Base-by-base conservation (phyloP, 1,140 invertebrate genomes). In the Colletes gigas region DNA sequence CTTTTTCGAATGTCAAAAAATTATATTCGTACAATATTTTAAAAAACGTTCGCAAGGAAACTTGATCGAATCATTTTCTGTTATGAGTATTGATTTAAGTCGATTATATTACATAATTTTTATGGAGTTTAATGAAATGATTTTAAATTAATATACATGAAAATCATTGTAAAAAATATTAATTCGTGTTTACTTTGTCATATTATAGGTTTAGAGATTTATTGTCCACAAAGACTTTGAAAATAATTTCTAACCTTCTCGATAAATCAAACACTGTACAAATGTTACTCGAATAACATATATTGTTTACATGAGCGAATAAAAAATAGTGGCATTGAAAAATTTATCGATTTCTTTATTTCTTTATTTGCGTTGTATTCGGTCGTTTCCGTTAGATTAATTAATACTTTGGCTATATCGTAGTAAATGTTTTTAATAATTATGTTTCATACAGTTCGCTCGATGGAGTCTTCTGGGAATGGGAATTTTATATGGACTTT, bases 401-500 rank as follows among this genome's bases (percentile, higher is more conserved):
- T 39, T 19, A 19, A 47, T 6, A 71, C 39, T n/a, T 71, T 50
- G 12, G 55, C 50, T 55, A 30, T 54, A 77, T 73, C 80, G 62
- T 39, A 57, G 12, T 52, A 47, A 19, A 66, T 39, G 65, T 54
- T 41, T 81, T 59, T 69, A 41, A 70, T 83, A 17, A 75, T 71
- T 81, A 60, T 63, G 69, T 85, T 62, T 63, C 83, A 92, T 94
- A 21, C 89, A 96, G 96, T 96, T 97, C 90, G 94, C 94, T 30
- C 94, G 97, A 90, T 97, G 96, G 96, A 96, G 94, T 82, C 93
- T 97, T 81, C 94, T 97, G 12, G 86, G 92, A 17, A 91, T 94
- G 7, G 96, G 96, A 39, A 93, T 97, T 74, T 75, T 95, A 1
- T 97, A 96, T 84, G 97, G 96, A 67, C 94, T 95, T 3, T 95